Evolutionary conservation across 2,113 vertebrate genomes (phyloP).

Genomic region (Mellivora capensis): DNA sequence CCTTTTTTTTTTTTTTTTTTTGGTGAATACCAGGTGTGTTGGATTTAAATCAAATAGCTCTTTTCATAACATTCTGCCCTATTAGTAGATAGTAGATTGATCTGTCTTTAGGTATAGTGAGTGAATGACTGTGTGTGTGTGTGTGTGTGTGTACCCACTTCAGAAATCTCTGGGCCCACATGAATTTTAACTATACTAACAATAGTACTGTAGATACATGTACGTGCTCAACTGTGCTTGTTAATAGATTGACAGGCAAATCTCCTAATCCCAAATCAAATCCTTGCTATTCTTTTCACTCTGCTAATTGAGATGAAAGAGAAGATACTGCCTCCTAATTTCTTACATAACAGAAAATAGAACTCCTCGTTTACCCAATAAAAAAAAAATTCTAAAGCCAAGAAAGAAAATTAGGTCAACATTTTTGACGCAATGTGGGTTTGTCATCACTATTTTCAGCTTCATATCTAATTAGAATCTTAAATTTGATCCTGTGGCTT

Average conservation of each 20-base stretch:
- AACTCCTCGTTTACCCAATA: background rate
- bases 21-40: background rate
- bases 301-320: background rate
- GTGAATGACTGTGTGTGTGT: background rate
- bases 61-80: background rate
- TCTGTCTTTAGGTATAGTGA: background rate
- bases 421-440: background rate
- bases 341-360: background rate
- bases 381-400: background rate
- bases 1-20: background rate
- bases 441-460: slow-evolving; percentile 1
- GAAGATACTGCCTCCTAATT: background rate
- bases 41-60: background rate
- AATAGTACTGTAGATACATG: background rate
- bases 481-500: background rate
- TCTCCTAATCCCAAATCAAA: background rate
- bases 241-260: background rate
- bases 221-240: background rate
- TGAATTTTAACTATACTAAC: background rate
- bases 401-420: slow-evolving; percentile 9
- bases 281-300: background rate
- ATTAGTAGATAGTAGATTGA: background rate
- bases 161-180: background rate
- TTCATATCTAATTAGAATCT: slow-evolving; percentile 8
- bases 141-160: background rate